Base-by-base conservation (phyloP, 2,888 invertebrate genomes). In the Empis livida region DNA sequence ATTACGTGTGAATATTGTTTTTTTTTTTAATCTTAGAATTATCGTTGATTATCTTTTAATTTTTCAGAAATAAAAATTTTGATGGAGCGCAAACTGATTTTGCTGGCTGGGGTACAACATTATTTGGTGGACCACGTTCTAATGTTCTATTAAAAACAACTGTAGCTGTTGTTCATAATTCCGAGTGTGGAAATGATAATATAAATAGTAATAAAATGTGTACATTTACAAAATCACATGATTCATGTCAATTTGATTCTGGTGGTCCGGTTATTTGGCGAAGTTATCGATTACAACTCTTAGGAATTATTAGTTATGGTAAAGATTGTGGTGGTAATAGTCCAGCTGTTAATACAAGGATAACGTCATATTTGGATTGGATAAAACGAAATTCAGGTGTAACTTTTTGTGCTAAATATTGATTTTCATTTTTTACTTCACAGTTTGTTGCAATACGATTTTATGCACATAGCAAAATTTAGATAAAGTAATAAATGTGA, bases 231-330 rank as follows among this genome's bases (percentile, higher is more conserved):
- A 57, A 58, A 1, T 67, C 64, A 2, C 68, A 65, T 48, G 78
- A 79, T 54, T 63, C 75, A 2, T 79, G 78, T 48, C 74, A 74
- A 60, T 65, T 61, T 49, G 74, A 75, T 53, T 73, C 76, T 9
- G 78, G 78, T 10, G 77, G 78, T 1, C 77, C 77, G 0, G 51
- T 75, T 2, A 58, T 75, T 38, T 73, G 73, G 65, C 61, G 70
- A 52, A 48, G 51, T 53, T 61, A 62, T 15, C 65, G 71, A 43
- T 56, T 72, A 4, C 68, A 70, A 54, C 59, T 73, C 9, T 57
- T 76, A 11, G 81, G 78, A 3, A 61, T 79, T 38, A 73, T 79
- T 16, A 76, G 75, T 47, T 72, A 64, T 53, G 80, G 80, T 4
- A 56, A 59, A 27, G 70, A 60, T 30, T 82, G 81, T 56, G 56